Percentiles rank a stretch among this genome's conserved stretches.
phyloP scores from a whole-genome alignment of 2,113 vertebrate species.

The Caloenas nicobarica region DNA sequence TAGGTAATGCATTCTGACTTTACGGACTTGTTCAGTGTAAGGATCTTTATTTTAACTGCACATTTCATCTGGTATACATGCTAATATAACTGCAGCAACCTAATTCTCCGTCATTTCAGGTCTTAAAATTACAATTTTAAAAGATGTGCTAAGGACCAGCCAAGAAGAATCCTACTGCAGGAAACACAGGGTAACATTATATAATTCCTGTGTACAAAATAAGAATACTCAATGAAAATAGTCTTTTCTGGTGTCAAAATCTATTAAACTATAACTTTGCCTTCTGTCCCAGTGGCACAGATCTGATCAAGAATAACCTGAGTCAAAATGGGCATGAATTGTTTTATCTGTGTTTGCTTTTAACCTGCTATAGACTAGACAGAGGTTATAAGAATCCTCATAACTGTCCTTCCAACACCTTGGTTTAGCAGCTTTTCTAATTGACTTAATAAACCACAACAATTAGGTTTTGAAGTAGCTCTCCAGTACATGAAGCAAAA shows the following conservation, averaged over 20 bases:
- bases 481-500: background rate
- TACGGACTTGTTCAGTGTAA: background rate
- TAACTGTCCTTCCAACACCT: background rate
- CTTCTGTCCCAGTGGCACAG: background rate
- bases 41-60: background rate
- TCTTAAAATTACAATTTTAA: background rate
- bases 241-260: background rate
- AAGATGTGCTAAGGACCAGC: background rate
- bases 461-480: background rate
- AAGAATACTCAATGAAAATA: background rate
- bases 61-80: background rate
- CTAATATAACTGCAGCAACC: background rate
- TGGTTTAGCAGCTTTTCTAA: background rate
- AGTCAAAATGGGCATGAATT: background rate
- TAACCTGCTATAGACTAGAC: background rate
- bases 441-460: background rate
- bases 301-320: background rate
- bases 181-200: background rate
- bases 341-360: background rate
- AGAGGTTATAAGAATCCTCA: background rate
- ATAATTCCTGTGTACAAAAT: background rate
- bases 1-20: background rate
- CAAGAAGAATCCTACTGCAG: background rate
- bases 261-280: background rate
- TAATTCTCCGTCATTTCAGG: background rate